Conservation (phyloP, 2,797 vertebrate genomes). For the Channallabes apus region DNA sequence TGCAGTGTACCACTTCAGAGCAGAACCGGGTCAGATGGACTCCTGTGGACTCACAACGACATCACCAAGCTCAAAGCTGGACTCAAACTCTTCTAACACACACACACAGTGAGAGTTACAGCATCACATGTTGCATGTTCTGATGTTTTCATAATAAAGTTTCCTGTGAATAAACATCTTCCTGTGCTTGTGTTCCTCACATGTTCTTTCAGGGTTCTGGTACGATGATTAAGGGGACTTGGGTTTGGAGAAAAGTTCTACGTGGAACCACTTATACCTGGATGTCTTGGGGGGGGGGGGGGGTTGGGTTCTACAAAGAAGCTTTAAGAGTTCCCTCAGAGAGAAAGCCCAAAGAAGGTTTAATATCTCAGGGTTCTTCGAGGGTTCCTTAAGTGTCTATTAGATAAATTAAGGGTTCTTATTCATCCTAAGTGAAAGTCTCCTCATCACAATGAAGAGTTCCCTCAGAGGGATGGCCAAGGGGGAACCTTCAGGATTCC, state of each 20-base stretch:
- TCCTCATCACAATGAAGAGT: neutral
- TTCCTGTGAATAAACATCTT: neutral
- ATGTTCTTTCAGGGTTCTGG: neutral
- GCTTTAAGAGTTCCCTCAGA: neutral
- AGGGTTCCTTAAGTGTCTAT: neutral
- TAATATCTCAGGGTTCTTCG: neutral
- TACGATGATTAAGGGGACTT: no score
- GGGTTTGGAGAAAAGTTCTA: neutral
- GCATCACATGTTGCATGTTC: neutral
- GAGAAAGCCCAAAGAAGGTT: neutral
- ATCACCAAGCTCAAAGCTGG: slow-evolving; percentile 73
- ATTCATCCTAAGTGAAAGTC: neutral
- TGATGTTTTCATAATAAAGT: slow-evolving; percentile 1
- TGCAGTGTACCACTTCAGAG: slow-evolving; percentile 51
- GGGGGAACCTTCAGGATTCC: neutral
- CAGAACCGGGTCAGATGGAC: slow-evolving; percentile 64
- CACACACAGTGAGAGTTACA: slow-evolving; percentile 4
- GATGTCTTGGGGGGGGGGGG: neutral
- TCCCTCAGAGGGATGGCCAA: neutral
- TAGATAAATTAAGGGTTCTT: neutral
- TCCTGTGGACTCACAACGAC: slow-evolving; percentile 71
- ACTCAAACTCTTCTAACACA: slow-evolving; percentile 72
- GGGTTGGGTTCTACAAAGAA: neutral
- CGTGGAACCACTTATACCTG: neutral
- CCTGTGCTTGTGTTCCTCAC: neutral